Evolutionary conservation across 35 echinoderm and acorn worm genomes (phyloP), one percentile per base, ranked within the genome.

Genomic region (Chiridota heheva): DNA sequence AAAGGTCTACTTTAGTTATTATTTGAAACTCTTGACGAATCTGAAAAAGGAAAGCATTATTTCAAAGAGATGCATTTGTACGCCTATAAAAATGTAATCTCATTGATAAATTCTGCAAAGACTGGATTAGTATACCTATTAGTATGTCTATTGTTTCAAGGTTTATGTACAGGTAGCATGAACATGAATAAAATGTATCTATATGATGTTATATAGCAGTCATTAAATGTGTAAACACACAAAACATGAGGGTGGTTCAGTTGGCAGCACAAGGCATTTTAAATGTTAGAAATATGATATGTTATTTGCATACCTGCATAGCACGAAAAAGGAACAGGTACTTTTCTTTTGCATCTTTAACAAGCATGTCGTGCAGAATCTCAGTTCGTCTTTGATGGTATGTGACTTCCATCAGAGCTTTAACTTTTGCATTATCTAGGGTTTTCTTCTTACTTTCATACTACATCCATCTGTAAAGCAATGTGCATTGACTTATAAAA

Each of bases 391-490:
- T 72, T 22, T 72, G 40, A 17, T 72, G 16, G 68, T 44, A 72
- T 22, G 68, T 72, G 42, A 72, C 7, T 72, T 44, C 41, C 68
- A 72, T 26, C 20, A 72, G 30, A 20, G 22, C 42, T 5, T 3
- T 22, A 72, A 72, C 22, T 44, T 72, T 44, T 43, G 42, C 47
- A 13, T 25, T 28, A 5, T 72, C 36, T 18, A 43, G 68, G 30
- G 2, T 42, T 72, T 72, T 72, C 64, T 18, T 68, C 16, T 68
- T 68, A 68, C 64, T 68, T 27, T 72, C 68, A 10, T 72, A 38
- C 18, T 72, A 43, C 68, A 72, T 72, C 68, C 68, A 72, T 42
- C 68, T 72, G 64, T 33, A 68, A 68, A 68, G 64, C 7, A 32
- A 68, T 33, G 40, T 13, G 40, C 40, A 36, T 36, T 31, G 37